Evolutionary conservation across 2,113 vertebrate genomes (phyloP), one percentile per base, ranked within the genome.

Genomic region (Lasiurus cinereus): DNA sequence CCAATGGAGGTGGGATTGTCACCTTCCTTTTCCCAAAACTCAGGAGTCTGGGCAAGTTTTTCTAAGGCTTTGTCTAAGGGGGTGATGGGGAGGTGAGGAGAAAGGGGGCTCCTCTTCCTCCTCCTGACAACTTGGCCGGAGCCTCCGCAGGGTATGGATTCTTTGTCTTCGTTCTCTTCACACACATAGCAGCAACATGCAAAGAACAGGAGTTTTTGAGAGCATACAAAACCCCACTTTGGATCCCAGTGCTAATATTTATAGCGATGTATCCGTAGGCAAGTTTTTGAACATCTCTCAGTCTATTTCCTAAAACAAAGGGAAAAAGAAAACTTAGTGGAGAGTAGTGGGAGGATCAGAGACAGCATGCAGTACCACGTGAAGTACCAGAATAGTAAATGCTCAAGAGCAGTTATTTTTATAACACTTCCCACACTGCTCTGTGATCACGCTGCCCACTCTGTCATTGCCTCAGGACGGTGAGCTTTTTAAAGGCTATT

Each of bases 301-400:
- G 7, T 69, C 50, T 66, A 54, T 80, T 76, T 84, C 76, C 76
- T 86, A 31, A 73, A 74, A 87, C 69, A 96, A 90, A 79, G 21
- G 39, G 15, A 8, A 54, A 50, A 50, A 50, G 7, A 59, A 73
- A 84, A 83, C 50, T 77, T n/a, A 36, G 1, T 31, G 22, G 9
- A 50, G 16, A 19, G 27, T 31, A 7, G 6, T 19, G 2, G 31
- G 64, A 87, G 33, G 48, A 36, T 54, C 43, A 29, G 48, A 64
- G 64, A 62, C 12, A 74, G 86, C 6, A 2, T 8, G 13, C 24
- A 8, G 21, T 4, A 78, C 72, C 46, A 43, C 18, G 18, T 19
- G 11, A 12, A 43, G 72, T 15, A 43, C 59, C 59, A 67, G 74
- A 90, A 54, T 43, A 96, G 64, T 33, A 69, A 78, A 13, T 14